Evolutionary conservation across 2,113 vertebrate species (phyloP).

Genomic region (Acrocephalus arundinaceus): DNA sequence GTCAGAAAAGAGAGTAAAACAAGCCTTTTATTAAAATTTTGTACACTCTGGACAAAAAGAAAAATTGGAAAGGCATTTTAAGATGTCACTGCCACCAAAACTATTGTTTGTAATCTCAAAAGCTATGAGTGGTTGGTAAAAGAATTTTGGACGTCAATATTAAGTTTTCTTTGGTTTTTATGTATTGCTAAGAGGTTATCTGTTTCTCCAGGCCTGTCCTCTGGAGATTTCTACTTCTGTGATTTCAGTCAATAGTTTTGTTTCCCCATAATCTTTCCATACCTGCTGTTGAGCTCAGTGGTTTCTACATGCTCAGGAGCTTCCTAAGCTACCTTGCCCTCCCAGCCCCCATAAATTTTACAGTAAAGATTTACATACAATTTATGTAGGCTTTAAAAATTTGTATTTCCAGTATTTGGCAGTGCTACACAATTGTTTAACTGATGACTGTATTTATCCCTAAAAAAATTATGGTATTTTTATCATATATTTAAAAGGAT

Average conservation of each 20-base stretch:
- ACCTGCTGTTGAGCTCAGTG: neutral
- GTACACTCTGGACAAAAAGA: neutral
- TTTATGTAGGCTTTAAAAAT: neutral
- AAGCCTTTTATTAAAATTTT: neutral
- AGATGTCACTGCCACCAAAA: neutral
- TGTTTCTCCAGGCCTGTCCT: neutral
- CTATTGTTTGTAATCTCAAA: neutral
- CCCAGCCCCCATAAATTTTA: neutral
- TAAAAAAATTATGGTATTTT: neutral
- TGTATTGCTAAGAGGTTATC: neutral
- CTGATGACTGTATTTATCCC: neutral
- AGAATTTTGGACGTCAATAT: neutral
- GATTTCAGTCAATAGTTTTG: neutral
- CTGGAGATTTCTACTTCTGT: neutral
- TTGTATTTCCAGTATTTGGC: neutral
- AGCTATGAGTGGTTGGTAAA: neutral
- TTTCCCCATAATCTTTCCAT: neutral
- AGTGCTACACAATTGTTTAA: neutral
- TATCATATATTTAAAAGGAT: neutral
- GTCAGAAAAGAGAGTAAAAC: neutral
- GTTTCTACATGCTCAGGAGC: neutral
- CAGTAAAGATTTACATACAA: neutral
- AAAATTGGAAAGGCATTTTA: neutral
- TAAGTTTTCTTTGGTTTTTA: neutral
- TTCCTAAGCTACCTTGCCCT: neutral